Evolutionary conservation across 2,797 vertebrate species (phyloP).

Genomic region (Hoplostethus mediterraneus): DNA sequence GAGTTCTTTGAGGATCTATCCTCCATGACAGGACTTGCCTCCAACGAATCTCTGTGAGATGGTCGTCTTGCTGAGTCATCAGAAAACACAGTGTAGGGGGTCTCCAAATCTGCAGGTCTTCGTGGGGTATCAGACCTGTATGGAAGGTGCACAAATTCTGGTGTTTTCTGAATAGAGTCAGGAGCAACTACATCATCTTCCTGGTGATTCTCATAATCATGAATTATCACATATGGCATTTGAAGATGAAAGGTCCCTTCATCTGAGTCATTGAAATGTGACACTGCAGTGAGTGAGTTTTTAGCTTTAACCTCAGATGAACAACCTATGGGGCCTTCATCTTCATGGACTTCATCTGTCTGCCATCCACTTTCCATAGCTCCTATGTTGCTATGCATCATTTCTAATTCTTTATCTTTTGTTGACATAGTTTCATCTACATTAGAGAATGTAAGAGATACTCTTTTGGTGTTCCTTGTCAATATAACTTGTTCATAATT

Average conservation of each 20-base stretch:
- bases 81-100: conserved; percentile 78
- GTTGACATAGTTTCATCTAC: conserved; percentile 28
- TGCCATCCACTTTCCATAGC: conserved; percentile 27
- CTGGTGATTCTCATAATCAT: conserved; percentile 13
- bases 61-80: conserved; percentile 83
- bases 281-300: conserved; percentile 9
- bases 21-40: conserved; percentile 91
- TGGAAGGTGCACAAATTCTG: conserved; percentile 51
- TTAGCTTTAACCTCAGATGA: conserved; percentile 35
- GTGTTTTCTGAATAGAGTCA: conserved; percentile 31
- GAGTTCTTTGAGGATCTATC: conserved; percentile 94
- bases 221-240: conserved; percentile 1
- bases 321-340: conserved; percentile 22
- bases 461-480: conserved; percentile 36
- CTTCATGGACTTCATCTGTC: conserved; percentile 14
- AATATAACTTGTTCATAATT: conserved; percentile 42
- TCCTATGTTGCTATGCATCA: conserved; percentile 2
- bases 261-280: conserved; percentile 16
- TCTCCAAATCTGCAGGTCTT: conserved; percentile 83
- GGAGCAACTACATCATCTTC: conserved; percentile 16
- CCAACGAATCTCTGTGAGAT: conserved; percentile 92
- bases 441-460: conserved; percentile 17
- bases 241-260: conserved; percentile 17
- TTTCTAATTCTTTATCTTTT: conserved; percentile 10
- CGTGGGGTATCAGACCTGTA: conserved; percentile 80